phyloP scores from a whole-genome alignment of 2,888 invertebrate genomes.

The Leucophenga montana region DNA sequence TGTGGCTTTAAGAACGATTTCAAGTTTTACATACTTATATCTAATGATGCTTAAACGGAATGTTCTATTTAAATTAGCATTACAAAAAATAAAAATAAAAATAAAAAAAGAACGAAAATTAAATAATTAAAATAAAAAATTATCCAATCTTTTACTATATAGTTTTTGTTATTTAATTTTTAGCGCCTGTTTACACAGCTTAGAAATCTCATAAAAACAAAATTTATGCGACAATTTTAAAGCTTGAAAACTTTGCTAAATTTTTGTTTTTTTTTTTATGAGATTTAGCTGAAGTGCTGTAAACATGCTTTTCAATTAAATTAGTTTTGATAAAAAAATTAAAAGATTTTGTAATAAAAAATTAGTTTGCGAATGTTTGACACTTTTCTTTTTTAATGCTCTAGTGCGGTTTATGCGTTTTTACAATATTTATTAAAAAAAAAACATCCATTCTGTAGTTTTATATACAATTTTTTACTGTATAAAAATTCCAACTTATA shows the following conservation, averaged over 20 bases:
- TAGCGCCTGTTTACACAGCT: not conserved
- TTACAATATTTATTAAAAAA: not conserved
- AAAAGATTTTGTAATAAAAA: not conserved
- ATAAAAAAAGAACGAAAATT: too few species aligned
- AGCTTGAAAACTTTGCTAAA: too few species aligned
- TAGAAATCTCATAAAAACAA: too few species aligned
- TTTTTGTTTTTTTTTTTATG: not conserved
- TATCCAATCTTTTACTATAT: not conserved
- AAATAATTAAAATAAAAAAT: too few species aligned
- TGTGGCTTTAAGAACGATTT: not conserved
- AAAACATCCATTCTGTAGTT: not conserved
- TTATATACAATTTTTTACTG: not conserved
- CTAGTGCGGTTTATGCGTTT: not conserved
- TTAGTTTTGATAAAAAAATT: not conserved
- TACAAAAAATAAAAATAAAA: too few species aligned
- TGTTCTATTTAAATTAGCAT: constrained; percentile 41
- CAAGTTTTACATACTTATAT: not conserved
- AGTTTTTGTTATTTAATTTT: constrained; percentile 2
- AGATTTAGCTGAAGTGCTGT: too few species aligned
- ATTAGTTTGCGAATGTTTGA: constrained; percentile 13
- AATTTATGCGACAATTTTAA: too few species aligned
- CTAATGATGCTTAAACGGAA: constrained; percentile 55
- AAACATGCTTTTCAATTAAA: not conserved
- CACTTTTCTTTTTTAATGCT: not conserved
- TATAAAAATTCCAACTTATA: not conserved